Conservation (phyloP, 2,113 vertebrate species). For the Desmodus rotundus region DNA sequence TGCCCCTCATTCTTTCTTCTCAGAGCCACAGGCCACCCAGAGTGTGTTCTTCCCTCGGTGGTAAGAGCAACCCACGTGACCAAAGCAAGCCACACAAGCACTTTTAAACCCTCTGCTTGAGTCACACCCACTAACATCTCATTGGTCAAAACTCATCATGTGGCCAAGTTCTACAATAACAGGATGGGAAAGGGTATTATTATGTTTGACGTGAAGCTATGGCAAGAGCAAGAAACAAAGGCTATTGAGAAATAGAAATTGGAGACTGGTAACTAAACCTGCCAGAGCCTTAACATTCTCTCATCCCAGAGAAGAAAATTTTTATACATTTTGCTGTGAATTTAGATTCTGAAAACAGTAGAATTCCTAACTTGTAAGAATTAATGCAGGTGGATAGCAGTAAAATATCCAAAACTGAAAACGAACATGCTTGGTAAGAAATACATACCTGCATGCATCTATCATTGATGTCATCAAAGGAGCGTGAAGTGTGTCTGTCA, state of each 20-base stretch:
- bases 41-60: neutral
- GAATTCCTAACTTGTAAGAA: neutral
- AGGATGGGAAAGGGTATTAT: neutral
- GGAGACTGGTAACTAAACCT: neutral
- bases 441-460: neutral
- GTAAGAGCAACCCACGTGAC: neutral
- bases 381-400: neutral
- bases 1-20: neutral
- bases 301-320: neutral
- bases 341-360: neutral
- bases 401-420: neutral
- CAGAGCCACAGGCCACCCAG: neutral
- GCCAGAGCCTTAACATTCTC: neutral
- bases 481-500: neutral
- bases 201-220: neutral
- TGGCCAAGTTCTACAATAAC: neutral
- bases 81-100: neutral
- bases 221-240: neutral
- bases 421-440: neutral
- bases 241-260: neutral
- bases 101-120: neutral
- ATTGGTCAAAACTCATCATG: neutral
- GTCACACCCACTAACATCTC: neutral
- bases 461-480: neutral
- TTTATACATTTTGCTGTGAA: neutral